Evolutionary conservation across 2,113 vertebrate genomes (phyloP).

Genomic region (Hippocampus comes): DNA sequence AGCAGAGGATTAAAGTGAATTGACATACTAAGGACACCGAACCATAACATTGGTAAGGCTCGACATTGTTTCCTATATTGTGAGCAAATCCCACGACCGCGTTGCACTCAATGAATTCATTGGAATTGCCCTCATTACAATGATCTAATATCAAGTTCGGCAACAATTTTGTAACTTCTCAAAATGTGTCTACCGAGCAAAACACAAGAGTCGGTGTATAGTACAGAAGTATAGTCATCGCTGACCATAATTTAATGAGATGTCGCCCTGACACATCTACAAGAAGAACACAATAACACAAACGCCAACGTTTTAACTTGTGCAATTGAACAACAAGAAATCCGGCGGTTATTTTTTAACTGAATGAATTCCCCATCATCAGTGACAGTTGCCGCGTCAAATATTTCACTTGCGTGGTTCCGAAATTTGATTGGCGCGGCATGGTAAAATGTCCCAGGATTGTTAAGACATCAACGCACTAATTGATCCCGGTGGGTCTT

Average conservation of each 20-base stretch:
- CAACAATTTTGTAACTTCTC: neutral
- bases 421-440: neutral
- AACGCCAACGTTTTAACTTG: neutral
- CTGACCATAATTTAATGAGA: neutral
- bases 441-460: neutral
- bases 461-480: neutral
- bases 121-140: neutral
- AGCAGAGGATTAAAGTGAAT: neutral
- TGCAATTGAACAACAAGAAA: neutral
- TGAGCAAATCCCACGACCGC: constrained; percentile 17
- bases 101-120: neutral
- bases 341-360: neutral
- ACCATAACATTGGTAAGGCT: neutral
- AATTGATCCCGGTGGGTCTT: neutral
- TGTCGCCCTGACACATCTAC: neutral
- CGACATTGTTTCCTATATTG: neutral
- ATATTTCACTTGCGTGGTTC: neutral
- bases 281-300: neutral
- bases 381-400: neutral
- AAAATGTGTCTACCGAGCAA: neutral
- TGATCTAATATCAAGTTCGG: neutral
- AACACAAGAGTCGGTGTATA: neutral
- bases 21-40: neutral
- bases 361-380: neutral
- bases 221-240: neutral